Base-by-base conservation (phyloP, 2,888 invertebrate genomes). In the Leptinotarsa peninsularis region DNA sequence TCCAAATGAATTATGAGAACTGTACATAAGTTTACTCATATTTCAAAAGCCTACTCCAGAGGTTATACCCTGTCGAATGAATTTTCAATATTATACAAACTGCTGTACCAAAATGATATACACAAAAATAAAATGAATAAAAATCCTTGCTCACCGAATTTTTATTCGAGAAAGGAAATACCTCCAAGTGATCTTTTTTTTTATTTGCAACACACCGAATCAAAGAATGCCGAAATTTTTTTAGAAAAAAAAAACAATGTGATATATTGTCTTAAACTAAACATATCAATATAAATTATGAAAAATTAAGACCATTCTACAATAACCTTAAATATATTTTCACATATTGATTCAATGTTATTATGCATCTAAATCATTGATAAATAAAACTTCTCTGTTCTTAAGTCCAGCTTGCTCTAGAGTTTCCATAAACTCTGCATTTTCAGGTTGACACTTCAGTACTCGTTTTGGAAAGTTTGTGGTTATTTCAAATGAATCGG, bases 391-490 rank as follows among this genome's bases (percentile, higher is more conserved):
- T 89, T 98, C 98, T 73, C 96, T 93, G 88, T 95, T 94, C 80
- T 94, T 95, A 56, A 98, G 91, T 23, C 98, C 98, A 27, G 93
- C 94, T 78, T 95, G 93, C 76, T 89, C 89, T 71, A 98, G 90
- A 33, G 94, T 93, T 76, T 80, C 71, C 7, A 91, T 89, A 63
- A 89, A 88, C 67, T 89, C 87, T 81, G 88, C 87, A 81, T 77
- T 73, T 5, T 82, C 79, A 2, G 93, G 92, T 66, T 89, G 88
- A 85, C 93, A 93, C 4, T 93, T 91, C 72, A 98, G 90, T 77
- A 94, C 92, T 79, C 96, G 93, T 86, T 96, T 95, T 0, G 98
- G 98, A 88, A 96, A 98, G 90, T 98, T 98, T 80, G 97, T 97
- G 68, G 96, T 96, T 80, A 98, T 96, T 90, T 98, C 97, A 87